These are phyloP conservation scores for Omphaloscelis lunosa DNA, from an alignment of 2,888 invertebrate species.

Conservation along the genomic window DNA sequence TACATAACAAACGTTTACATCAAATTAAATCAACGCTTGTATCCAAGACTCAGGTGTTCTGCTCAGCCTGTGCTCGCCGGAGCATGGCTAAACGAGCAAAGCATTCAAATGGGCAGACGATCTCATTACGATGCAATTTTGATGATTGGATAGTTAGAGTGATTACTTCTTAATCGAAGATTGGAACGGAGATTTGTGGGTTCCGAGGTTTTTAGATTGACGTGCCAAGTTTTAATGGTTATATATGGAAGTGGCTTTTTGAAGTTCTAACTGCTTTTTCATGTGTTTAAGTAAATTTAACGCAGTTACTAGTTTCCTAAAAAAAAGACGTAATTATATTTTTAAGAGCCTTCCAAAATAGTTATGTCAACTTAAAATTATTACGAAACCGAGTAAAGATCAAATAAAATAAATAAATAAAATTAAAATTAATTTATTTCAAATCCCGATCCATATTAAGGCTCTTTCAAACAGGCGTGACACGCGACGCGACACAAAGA, in stretches of 20 bases:
- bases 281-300: background rate
- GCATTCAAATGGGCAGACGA: conserved; percentile 65
- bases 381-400: background rate
- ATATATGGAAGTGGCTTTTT: background rate
- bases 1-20: conserved; percentile 38
- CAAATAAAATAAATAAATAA: no score
- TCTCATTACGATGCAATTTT: conserved; percentile 71
- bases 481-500: no score
- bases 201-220: conserved; percentile 48
- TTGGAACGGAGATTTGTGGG: conserved; percentile 49
- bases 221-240: conserved; percentile 5
- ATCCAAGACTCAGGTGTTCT: conserved; percentile 53
- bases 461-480: no score
- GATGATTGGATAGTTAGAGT: conserved; percentile 68
- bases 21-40: conserved; percentile 43
- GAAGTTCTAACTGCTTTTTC: background rate
- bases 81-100: conserved; percentile 69
- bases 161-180: conserved; percentile 59
- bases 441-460: no score
- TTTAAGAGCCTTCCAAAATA: background rate
- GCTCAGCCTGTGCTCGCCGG: conserved; percentile 41
- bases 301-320: background rate
- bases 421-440: no score
- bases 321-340: background rate
- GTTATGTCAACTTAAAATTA: background rate